Evolutionary conservation across 2,797 vertebrate species (phyloP), one percentile per base, ranked within the genome.

Genomic region (Xiphophorus birchmanni): DNA sequence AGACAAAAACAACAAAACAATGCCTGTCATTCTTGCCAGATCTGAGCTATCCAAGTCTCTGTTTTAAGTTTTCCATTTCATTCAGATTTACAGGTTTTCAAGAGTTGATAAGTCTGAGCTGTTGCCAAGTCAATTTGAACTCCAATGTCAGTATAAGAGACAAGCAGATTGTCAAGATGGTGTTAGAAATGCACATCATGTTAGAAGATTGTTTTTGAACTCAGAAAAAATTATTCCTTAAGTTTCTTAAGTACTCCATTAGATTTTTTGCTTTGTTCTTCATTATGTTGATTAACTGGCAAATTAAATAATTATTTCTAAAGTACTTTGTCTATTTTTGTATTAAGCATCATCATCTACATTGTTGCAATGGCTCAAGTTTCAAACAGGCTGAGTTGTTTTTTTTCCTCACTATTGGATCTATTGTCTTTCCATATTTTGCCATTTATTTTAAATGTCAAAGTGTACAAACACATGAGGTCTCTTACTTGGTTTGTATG

Each of bases 401-500:
- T 63, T 32, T 40, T 67, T 18, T 40, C 35, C 63, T 67, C 10
- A 23, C 18, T 40, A 40, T 40, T 40, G 18, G 35, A 67, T 15
- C 23, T 44, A 40, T 42, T 44, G 21, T 6, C 40, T 26, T 71
- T 44, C 8, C 29, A 60, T 60, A 1, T 40, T 58, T 56, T 58
- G 4, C 5, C 7, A 52, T 52, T 23, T 3, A 54, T 26, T 54
- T 8, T 54, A 54, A 52, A 52, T 23, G 50, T 23, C 50, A 23
- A 23, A 9, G 21, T 26, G 52, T 35, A 73, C 44, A 21, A 76
- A 75, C 0, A 40, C 0, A 44, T 65, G 7, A 72, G 35, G 23
- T 52, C 78, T 87, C 93, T 96, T 96, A 99, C 98, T 97, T 98
- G 98, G 95, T 99, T 98, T 76, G 97, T 99, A 90, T 98, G 97